phyloP scores from a whole-genome alignment of 2,888 invertebrate species.

The Zeuzera pyrina region DNA sequence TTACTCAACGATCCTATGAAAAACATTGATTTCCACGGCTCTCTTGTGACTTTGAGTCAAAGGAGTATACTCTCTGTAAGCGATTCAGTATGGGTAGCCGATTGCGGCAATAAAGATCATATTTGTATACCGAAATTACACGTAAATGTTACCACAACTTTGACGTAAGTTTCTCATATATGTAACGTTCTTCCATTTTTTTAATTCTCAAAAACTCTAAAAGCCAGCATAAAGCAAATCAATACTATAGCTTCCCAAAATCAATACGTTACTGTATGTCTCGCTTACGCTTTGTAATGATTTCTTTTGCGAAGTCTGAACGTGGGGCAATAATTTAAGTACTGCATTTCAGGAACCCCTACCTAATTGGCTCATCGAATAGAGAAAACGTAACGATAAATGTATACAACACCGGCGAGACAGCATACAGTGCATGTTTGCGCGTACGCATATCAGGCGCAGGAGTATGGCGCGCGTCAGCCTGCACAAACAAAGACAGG shows the following conservation, averaged over 20 bases:
- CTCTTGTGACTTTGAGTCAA: conserved; percentile 25
- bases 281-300: too few relatives aligned
- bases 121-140: conserved; percentile 17
- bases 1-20: conserved; percentile 18
- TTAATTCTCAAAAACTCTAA: too few relatives aligned
- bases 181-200: neutral
- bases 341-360: conserved; percentile 8
- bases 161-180: conserved; percentile 8
- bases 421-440: conserved; percentile 37
- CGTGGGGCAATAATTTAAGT: conserved; percentile 1
- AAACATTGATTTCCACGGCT: conserved; percentile 9
- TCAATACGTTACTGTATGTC: too few relatives aligned
- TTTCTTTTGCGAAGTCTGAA: too few relatives aligned
- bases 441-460: conserved; percentile 19
- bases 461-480: conserved; percentile 12
- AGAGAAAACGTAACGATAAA: conserved; percentile 18
- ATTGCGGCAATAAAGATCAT: conserved; percentile 19
- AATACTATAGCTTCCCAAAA: too few relatives aligned
- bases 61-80: conserved; percentile 15
- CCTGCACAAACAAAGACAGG: neutral
- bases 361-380: conserved; percentile 31
- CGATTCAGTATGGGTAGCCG: conserved; percentile 19
- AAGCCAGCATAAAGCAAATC: too few relatives aligned
- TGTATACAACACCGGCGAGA: conserved; percentile 30
- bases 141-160: conserved; percentile 9